Percentiles rank a stretch among this genome's conserved stretches.
phyloP scores from a whole-genome alignment of 53 echinoderm and acorn worm species.

The Holothuria scabra region DNA sequence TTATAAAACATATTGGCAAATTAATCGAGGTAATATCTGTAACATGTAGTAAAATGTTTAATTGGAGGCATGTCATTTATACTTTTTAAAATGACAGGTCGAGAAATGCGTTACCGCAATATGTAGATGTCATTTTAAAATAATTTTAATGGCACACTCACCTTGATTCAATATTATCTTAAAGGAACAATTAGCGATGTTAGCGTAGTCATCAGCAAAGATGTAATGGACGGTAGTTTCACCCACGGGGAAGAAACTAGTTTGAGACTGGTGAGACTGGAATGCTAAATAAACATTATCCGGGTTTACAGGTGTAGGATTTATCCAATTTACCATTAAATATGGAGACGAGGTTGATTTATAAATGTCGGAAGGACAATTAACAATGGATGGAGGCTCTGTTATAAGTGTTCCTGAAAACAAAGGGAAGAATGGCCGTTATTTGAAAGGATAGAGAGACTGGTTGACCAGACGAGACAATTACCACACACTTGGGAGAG shows the following conservation, averaged over 20 bases:
- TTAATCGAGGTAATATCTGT: no score
- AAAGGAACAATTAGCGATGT: conserved; percentile 28
- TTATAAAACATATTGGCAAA: no score
- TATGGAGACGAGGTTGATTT: background rate
- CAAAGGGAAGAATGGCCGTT: no score
- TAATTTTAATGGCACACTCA: background rate
- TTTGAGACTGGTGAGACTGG: background rate
- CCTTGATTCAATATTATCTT: background rate
- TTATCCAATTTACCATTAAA: background rate
- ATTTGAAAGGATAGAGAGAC: no score
- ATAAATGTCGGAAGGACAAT: background rate
- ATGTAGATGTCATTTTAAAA: no score
- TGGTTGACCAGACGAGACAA: no score
- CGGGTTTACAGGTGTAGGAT: background rate
- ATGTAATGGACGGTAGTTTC: conserved; percentile 3
- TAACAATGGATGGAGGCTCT: background rate
- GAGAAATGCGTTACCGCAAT: no score
- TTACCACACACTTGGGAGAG: no score
- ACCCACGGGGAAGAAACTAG: background rate
- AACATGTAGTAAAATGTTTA: no score
- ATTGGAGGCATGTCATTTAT: no score
- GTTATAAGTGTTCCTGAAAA: background rate
- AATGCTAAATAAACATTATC: background rate
- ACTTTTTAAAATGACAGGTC: no score
- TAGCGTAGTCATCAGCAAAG: conserved; percentile 18